Evolutionary conservation across 2,888 invertebrate species (phyloP).

Genomic region (Oxycera nigricornis): DNA sequence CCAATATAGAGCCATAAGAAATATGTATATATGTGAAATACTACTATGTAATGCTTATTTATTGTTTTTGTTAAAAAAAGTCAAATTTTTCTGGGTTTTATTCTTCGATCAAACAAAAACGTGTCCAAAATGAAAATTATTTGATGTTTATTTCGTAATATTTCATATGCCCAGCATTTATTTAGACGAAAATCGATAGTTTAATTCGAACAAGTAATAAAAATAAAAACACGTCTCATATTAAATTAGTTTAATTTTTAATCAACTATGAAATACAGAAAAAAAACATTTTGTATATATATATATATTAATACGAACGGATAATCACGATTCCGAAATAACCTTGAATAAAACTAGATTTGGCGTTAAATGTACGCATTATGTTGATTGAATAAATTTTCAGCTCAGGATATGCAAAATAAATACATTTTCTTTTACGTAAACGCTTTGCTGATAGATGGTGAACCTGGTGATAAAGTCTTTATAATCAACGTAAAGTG

Average conservation of each 20-base stretch:
- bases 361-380: background rate
- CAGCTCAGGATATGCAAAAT: background rate
- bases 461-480: no score
- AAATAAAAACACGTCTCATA: constrained; percentile 31
- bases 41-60: constrained; percentile 22
- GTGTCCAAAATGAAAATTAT: background rate
- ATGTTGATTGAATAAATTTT: background rate
- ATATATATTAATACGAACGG: background rate
- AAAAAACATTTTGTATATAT: background rate
- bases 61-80: constrained; percentile 17
- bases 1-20: constrained; percentile 15
- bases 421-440: no score
- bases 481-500: no score
- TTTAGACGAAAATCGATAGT: constrained; percentile 9
- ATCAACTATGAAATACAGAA: constrained; percentile 30
- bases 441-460: no score
- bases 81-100: background rate
- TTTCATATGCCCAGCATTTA: constrained; percentile 12
- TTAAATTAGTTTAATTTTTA: constrained; percentile 38
- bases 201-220: background rate
- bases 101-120: background rate
- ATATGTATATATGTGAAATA: constrained; percentile 37
- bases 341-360: background rate
- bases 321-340: background rate
- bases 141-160: background rate